These are phyloP conservation scores for Catostylus mosaicus DNA, from an alignment of 30 jellyfish, hydroid and myxozoan species.

Conservation along the genomic window DNA sequence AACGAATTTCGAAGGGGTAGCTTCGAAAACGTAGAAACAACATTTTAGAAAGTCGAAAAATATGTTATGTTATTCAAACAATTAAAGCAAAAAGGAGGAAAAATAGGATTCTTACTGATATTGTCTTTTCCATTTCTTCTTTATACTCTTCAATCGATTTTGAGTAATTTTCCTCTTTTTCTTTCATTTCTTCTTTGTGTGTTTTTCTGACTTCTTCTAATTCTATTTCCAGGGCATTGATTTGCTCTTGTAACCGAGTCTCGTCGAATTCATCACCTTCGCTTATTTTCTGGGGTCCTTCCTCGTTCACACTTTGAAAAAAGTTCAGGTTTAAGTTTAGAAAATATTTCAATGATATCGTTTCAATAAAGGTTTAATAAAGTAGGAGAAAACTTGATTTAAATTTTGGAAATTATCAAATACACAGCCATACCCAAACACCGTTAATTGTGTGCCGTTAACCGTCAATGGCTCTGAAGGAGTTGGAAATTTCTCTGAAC, in stretches of 20 bases:
- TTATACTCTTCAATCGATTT: slow-evolving; percentile 73
- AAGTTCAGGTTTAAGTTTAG: no score
- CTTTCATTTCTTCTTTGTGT: slow-evolving; percentile 54
- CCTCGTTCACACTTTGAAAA: neutral
- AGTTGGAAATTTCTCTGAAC: no score
- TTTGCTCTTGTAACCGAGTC: neutral
- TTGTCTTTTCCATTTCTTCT: slow-evolving; percentile 89
- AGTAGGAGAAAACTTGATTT: no score
- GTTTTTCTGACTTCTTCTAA: slow-evolving; percentile 73
- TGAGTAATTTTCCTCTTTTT: slow-evolving; percentile 54
- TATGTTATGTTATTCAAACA: neutral
- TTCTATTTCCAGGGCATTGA: slow-evolving; percentile 59
- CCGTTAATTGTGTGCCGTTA: no score
- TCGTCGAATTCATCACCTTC: neutral
- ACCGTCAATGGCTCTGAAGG: no score
- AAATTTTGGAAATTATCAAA: no score
- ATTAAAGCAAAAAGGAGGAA: neutral
- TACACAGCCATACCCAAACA: no score
- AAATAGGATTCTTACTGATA: slow-evolving; percentile 73
- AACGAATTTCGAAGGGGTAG: neutral
- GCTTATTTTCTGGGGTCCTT: neutral
- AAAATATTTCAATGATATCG: no score
- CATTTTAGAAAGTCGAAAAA: neutral
- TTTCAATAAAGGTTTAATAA: no score
- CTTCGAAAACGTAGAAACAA: no score